Base-by-base conservation (phyloP, 2,797 vertebrate genomes). In the Ambastaia sidthimunki region DNA sequence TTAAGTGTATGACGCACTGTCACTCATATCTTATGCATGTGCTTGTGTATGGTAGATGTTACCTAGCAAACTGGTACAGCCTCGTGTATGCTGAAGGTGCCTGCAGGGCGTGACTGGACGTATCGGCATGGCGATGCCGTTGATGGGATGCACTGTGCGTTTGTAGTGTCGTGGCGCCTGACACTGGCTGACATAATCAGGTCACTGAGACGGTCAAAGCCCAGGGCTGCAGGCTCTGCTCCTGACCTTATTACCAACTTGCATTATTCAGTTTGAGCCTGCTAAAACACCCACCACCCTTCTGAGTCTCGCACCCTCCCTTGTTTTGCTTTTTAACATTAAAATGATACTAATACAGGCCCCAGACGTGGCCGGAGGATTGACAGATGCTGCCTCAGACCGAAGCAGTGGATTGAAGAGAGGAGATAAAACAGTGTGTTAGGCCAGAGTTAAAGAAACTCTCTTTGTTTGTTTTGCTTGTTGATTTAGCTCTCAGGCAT, bases 141-240 rank as follows among this genome's bases (percentile, higher is more conserved):
- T 94, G 94, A 94, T 92, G 93, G 92, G 93, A 95, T 92, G 93
- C 87, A 69, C 92, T 94, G 91, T 92, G 93, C 93, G 94, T 95
- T 94, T 95, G 94, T 95, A 94, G 94, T 93, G 94, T 95, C 93
- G 95, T 91, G 88, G 92, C 92, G 93, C 92, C 94, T 94, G 95
- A 96, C 94, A 93, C 91, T 92, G 86, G 89, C 89, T 93, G 94
- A 96, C 94, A 94, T 95, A 95, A 96, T 96, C 95, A 95, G 96
- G 95, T 95, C 96, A 96, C 93, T 86, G 93, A 95, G 94, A 94
- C 80, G 89, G 94, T 95, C 95, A 93, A 92, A 92, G 93, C 95
- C 94, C 91, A 90, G 91, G 94, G 95, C 94, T 92, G 94, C 93
- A 93, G 93, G 88, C 90, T 89, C 90, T 91, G 87, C 93, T 93